Conservation (phyloP, 2,113 vertebrate species). For the Microcebus ravelobensis region DNA sequence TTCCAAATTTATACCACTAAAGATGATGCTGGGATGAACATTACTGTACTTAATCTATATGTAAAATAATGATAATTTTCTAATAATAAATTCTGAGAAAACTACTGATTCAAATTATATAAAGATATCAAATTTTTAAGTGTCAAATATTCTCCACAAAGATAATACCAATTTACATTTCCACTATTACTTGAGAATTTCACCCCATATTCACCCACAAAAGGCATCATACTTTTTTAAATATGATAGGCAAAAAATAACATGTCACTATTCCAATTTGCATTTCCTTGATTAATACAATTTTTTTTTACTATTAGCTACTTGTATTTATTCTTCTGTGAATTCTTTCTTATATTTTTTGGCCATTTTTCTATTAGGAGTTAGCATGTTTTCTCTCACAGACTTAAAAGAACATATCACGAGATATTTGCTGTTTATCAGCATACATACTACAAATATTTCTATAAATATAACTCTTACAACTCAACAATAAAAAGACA, state of each 20-base stretch:
- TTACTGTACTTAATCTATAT: not conserved
- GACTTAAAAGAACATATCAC: not conserved
- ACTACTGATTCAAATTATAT: not conserved
- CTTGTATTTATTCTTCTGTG: not conserved
- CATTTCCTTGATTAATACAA: constrained; percentile 33
- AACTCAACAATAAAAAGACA: constrained; percentile 1
- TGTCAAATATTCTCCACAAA: not conserved
- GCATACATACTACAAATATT: not conserved
- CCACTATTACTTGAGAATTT: not conserved
- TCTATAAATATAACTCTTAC: not conserved
- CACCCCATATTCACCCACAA: not conserved
- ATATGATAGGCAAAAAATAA: constrained; percentile 32
- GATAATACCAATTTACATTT: constrained; percentile 4
- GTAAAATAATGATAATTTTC: constrained; percentile 15
- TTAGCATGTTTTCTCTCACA: not conserved
- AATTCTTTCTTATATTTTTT: not conserved
- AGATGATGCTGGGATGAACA: not conserved
- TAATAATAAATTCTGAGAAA: constrained; percentile 20
- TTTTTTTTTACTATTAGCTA: constrained; percentile 32
- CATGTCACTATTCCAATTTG: constrained; percentile 6
- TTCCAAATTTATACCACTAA: constrained; percentile 10
- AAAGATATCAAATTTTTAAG: not conserved
- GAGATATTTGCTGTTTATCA: not conserved
- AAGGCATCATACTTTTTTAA: not conserved
- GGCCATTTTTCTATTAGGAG: not conserved